Base-by-base conservation (phyloP, 2,113 vertebrate genomes). In the Urocynchramus pylzowi region DNA sequence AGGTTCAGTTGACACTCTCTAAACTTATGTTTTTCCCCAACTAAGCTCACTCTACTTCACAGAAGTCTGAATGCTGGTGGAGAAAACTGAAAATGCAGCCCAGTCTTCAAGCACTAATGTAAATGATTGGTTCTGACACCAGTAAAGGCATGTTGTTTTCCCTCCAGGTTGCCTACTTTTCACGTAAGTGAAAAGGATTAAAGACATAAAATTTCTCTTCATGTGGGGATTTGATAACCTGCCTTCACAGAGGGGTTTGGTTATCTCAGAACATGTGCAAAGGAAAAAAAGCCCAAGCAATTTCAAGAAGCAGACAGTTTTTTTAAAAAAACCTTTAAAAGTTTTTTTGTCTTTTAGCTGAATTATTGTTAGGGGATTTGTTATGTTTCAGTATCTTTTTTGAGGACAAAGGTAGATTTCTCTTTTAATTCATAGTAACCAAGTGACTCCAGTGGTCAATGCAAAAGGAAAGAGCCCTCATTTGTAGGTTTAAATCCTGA, bases 121-220 rank as follows among this genome's bases (percentile, higher is more conserved):
- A 96, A 95, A 90, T 70, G 7, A 93, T 49, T 69, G 49, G 85
- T 64, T 77, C 50, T 75, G 87, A 89, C 24, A 31, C 39, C 33
- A 80, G n/a, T 18, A 54, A 69, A 82, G 28, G 13, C 42, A 17
- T 26, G 33, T 45, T 49, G 52, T 91, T 96, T 88, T 90, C 49
- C 77, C 86, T 90, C 81, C 54, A 81, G 84, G 47, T 74, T 93
- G 56, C 87, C 69, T 49, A 16, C 19, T 96, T 95, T 94, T 74
- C 74, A 73, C 31, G 70, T 5, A 91, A 60, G 30, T 7, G 26
- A 92, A 71, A 64, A 93, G 86, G 73, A 87, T 85, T 63, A 96
- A 90, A 97, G 56, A 77, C 11, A 7, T 70, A 28, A 76, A 59
- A 89, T 50, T 60, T 7, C 59, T 71, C 10, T 79, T 85, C 61